Base-by-base conservation (phyloP, 2,888 invertebrate genomes). In the Anaspis maculata region DNA sequence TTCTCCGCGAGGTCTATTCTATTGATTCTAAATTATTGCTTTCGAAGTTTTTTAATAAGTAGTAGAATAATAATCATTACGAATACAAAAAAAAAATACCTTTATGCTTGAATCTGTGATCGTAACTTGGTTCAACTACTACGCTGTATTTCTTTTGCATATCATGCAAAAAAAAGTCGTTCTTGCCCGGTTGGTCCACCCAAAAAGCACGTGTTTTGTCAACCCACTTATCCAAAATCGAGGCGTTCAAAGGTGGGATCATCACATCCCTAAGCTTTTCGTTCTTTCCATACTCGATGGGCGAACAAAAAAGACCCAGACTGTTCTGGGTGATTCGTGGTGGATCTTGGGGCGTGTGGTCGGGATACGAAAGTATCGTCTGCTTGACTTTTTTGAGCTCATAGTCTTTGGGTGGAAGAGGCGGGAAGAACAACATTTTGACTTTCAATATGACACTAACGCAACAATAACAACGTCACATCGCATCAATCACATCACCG, bases 121-220 rank as follows among this genome's bases (percentile, higher is more conserved):
- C 54, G 23, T 55, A 56, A 35, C 43, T 51, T 3, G 40, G 34
- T 11, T 48, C 43, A 3, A 44, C 43, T 15, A 41, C 33, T 3
- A 49, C 43, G 3, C 62, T 66, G 42, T 66, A 71, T 22, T 61
- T 64, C 37, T 64, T 59, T 46, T 59, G 68, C 1, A 73, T 64
- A 14, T 73, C 71, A 34, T 73, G 68, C 2, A 75, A 51, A 1
- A 65, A 66, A 35, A 70, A 71, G 3, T 71, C 74, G 45, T 75
- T 70, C 13, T 61, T 52, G 0, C 73, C 74, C 2, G 74, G 74
- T 45, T 68, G 69, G 48, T 69, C 69, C 1, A 76, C 70, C 74
- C 74, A 75, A 40, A 64, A 68, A 0, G 72, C 73, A 44, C 67
- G 71, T 21, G 68, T 70, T 15, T 56, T 63, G 7, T 56, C 44